Evolutionary conservation across 1,140 invertebrate genomes (phyloP).

Genomic region (Magallana gigas): DNA sequence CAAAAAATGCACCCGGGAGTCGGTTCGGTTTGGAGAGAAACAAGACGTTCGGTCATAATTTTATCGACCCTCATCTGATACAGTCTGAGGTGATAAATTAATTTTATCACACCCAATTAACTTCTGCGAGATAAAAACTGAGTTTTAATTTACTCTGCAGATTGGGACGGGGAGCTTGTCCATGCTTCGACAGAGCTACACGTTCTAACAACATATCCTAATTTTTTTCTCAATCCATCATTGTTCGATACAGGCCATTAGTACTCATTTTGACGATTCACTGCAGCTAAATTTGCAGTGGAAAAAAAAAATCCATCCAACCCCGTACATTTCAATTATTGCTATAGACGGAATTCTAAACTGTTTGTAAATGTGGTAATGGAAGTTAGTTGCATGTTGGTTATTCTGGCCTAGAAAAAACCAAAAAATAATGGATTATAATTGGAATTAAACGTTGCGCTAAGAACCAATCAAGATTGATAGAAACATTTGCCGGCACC

Average conservation of each 20-base stretch:
- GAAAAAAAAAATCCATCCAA: neutral
- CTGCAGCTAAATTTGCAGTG: neutral
- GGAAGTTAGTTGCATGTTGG: neutral
- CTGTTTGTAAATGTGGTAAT: neutral
- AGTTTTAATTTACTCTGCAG: slow-evolving; percentile 21
- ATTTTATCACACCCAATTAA: slow-evolving; percentile 38
- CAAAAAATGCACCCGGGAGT: slow-evolving; percentile 11
- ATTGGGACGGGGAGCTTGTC: slow-evolving; percentile 15
- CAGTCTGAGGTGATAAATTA: slow-evolving; percentile 26
- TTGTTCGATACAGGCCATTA: slow-evolving; percentile 18
- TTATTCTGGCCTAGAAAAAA: too few relatives aligned
- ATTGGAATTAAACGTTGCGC: too few relatives aligned
- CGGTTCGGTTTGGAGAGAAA: slow-evolving; percentile 15
- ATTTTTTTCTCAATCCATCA: slow-evolving; percentile 35
- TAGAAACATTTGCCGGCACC: too few relatives aligned
- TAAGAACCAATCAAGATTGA: too few relatives aligned
- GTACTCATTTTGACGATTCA: slow-evolving; percentile 3
- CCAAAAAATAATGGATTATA: too few relatives aligned
- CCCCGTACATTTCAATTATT: neutral
- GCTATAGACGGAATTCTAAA: neutral
- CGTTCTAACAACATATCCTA: slow-evolving; percentile 11
- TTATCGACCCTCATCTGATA: slow-evolving; percentile 30
- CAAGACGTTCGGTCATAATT: slow-evolving; percentile 30
- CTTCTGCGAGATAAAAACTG: slow-evolving; percentile 30
- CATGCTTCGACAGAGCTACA: slow-evolving; percentile 26